Conservation (phyloP, 2,797 vertebrate species). For the Hozukius guyotensis region DNA sequence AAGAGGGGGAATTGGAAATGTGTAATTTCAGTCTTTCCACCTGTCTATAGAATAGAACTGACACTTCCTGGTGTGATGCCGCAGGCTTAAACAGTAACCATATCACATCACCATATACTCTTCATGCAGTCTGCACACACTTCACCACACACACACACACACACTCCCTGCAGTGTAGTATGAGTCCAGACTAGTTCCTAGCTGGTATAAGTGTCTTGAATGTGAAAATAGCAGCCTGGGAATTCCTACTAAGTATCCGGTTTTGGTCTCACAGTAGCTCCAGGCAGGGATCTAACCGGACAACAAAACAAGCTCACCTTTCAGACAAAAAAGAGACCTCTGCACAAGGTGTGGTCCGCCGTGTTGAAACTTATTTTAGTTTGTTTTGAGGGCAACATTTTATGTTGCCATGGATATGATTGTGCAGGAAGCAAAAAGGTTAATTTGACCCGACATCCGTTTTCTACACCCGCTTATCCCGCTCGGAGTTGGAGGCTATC, state of each 20-base stretch:
- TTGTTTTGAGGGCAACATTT: background rate
- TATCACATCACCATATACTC: slow-evolving; percentile 69
- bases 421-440: background rate
- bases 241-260: slow-evolving; percentile 65
- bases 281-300: slow-evolving; percentile 73
- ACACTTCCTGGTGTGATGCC: slow-evolving; percentile 67
- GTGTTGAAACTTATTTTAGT: background rate
- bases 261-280: slow-evolving; percentile 68
- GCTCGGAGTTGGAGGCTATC: background rate
- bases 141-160: slow-evolving; percentile 19
- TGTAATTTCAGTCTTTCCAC: slow-evolving; percentile 43
- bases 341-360: slow-evolving; percentile 51
- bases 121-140: slow-evolving; percentile 25
- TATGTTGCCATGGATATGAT: slow-evolving; percentile 1
- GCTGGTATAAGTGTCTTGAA: slow-evolving; percentile 50
- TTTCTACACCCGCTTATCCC: background rate
- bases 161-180: slow-evolving; percentile 39
- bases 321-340: slow-evolving; percentile 49
- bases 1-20: slow-evolving; percentile 30
- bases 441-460: background rate
- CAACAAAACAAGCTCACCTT: slow-evolving; percentile 73
- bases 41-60: slow-evolving; percentile 56
- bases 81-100: slow-evolving; percentile 57
- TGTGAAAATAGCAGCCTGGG: slow-evolving; percentile 68
- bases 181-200: slow-evolving; percentile 57